phyloP scores from a whole-genome alignment of 2,888 invertebrate genomes.

The Enchytraeus crypticus region DNA sequence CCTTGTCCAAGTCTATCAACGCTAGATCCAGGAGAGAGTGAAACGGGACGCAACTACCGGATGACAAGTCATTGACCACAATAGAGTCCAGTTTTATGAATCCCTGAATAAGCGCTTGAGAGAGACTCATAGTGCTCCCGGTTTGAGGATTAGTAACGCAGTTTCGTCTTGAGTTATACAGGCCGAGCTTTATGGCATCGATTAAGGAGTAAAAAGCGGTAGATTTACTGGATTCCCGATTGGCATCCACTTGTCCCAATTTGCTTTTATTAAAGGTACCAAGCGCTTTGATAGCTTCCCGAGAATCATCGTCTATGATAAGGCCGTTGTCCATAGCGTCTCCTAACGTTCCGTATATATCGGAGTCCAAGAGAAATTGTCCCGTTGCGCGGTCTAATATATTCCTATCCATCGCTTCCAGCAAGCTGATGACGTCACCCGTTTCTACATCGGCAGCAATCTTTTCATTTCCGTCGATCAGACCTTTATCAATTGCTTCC shows the following conservation, averaged over 20 bases:
- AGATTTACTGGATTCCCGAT: background rate
- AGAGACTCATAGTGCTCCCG: conserved; percentile 12
- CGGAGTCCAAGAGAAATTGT: conserved; percentile 61
- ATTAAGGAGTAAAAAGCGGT: conserved; percentile 13
- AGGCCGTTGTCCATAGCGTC: conserved; percentile 80
- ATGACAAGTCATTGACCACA: conserved; percentile 22
- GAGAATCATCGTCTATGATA: conserved; percentile 46
- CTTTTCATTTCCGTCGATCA: conserved; percentile 53
- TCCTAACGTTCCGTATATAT: conserved; percentile 60
- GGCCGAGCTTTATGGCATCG: conserved; percentile 61
- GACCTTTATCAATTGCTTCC: conserved; percentile 70
- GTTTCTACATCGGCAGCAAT: conserved; percentile 60
- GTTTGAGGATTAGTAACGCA: conserved; percentile 45
- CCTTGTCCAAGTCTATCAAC: conserved; percentile 64
- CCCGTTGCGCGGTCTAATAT: conserved; percentile 67
- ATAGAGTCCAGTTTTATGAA: conserved; percentile 17
- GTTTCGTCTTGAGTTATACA: conserved; percentile 59
- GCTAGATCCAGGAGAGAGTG: conserved; percentile 69
- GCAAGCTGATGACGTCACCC: conserved; percentile 71
- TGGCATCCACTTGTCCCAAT: background rate
- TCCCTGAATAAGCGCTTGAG: conserved; percentile 58
- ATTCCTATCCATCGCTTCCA: conserved; percentile 81
- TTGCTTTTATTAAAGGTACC: no score
- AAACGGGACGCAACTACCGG: conserved; percentile 57
- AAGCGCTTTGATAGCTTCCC: background rate